These are phyloP conservation scores for Lathronympha strigana DNA, from an alignment of 2,888 invertebrate species.

Conservation along the genomic window DNA sequence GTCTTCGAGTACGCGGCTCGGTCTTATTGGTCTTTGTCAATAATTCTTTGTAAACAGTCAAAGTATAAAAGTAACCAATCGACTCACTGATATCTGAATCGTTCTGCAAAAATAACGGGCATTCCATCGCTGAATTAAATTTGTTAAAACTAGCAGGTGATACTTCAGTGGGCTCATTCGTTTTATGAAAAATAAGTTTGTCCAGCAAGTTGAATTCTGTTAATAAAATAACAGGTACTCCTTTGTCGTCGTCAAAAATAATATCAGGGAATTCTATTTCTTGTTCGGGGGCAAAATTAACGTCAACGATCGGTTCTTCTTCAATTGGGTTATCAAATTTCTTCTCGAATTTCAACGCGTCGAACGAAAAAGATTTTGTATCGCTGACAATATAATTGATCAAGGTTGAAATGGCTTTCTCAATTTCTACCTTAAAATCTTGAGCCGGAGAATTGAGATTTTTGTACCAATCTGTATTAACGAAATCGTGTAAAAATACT, in stretches of 20 bases:
- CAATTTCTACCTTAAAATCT: constrained; percentile 49
- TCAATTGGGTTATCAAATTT: constrained; percentile 45
- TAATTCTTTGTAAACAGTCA: constrained; percentile 57
- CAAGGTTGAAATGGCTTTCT: constrained; percentile 54
- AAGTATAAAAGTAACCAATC: constrained; percentile 60
- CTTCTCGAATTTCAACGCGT: constrained; percentile 53
- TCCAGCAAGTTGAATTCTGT: constrained; percentile 53
- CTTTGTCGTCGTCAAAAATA: constrained; percentile 57
- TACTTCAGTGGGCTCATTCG: constrained; percentile 7
- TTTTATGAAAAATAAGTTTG: constrained; percentile 54
- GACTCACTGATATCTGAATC: constrained; percentile 55
- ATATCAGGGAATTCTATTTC: constrained; percentile 61
- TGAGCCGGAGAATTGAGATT: constrained; percentile 43
- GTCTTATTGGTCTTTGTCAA: constrained; percentile 47
- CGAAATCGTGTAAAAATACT: constrained; percentile 48
- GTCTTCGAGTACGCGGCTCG: constrained; percentile 57
- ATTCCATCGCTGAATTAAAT: constrained; percentile 55
- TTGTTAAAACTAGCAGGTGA: constrained; percentile 53
- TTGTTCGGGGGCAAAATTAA: constrained; percentile 52
- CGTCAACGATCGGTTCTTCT: constrained; percentile 51
- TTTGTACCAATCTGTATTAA: constrained; percentile 50
- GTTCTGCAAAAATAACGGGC: constrained; percentile 55
- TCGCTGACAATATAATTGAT: constrained; percentile 60
- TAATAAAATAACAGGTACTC: constrained; percentile 57
- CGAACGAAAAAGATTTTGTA: constrained; percentile 56